Conservation (phyloP, 2,888 invertebrate genomes). For the Sphecodes monilicornis region DNA sequence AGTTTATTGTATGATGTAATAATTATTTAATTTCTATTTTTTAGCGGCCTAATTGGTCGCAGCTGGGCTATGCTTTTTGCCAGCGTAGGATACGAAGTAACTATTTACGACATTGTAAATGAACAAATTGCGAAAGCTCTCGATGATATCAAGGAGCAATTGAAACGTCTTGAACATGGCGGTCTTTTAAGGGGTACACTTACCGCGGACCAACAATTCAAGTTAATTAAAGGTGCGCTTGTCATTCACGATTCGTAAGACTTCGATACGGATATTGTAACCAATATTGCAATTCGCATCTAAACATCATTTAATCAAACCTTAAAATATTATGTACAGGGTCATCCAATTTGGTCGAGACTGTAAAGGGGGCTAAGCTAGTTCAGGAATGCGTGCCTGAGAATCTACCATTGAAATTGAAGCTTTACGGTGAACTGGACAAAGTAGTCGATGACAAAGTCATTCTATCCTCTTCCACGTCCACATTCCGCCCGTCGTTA, state of each 20-base stretch:
- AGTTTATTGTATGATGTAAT: neutral
- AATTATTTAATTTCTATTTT: conserved; percentile 68
- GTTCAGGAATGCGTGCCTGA: conserved; percentile 98
- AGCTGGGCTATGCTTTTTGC: conserved; percentile 99
- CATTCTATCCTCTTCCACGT: conserved; percentile 96
- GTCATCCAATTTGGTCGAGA: conserved; percentile 88
- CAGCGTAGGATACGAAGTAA: conserved; percentile 95
- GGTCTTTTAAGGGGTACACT: conserved; percentile 92
- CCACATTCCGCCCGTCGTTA: conserved; percentile 95
- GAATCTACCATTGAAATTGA: conserved; percentile 92
- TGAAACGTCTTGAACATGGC: conserved; percentile 89
- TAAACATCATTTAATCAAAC: neutral
- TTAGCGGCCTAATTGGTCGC: conserved; percentile 96
- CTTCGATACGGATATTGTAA: neutral
- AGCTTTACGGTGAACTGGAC: conserved; percentile 92
- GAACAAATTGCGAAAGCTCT: conserved; percentile 91
- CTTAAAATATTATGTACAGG: conserved; percentile 83
- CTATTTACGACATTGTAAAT: conserved; percentile 92
- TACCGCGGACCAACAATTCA: conserved; percentile 90
- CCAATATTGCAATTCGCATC: neutral
- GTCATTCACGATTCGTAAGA: neutral
- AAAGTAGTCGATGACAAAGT: conserved; percentile 90
- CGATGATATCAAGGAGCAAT: conserved; percentile 90
- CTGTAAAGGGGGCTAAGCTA: conserved; percentile 91
- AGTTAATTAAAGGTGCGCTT: conserved; percentile 89